Evolutionary conservation across 2,888 invertebrate species (phyloP).

Genomic region (Xestia xanthographa): DNA sequence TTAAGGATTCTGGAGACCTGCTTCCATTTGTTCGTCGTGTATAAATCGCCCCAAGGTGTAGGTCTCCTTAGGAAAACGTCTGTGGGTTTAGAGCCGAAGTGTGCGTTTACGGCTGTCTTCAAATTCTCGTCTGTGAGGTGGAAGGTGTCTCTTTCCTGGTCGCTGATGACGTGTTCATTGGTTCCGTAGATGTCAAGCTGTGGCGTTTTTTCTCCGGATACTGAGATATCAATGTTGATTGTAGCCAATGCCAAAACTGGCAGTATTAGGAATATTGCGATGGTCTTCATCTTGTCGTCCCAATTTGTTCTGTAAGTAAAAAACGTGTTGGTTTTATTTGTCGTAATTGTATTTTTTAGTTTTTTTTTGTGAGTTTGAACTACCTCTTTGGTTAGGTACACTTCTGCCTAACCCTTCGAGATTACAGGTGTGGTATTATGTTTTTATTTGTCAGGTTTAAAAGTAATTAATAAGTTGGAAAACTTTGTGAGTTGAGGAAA

Average conservation of each 20-base stretch:
- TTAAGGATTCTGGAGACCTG: conserved; percentile 70
- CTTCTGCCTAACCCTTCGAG: too few species aligned
- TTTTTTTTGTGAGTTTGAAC: too few species aligned
- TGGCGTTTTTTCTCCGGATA: conserved; percentile 55
- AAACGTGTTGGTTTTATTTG: background rate
- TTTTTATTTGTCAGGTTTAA: background rate
- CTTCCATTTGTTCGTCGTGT: conserved; percentile 70
- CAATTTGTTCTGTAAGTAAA: conserved; percentile 16
- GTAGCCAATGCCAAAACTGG: conserved; percentile 64
- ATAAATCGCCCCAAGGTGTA: conserved; percentile 78
- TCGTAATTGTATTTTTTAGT: too few species aligned
- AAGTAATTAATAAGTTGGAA: background rate
- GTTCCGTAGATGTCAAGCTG: conserved; percentile 65
- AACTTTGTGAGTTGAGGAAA: background rate
- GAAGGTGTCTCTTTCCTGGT: conserved; percentile 70
- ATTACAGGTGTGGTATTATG: too few species aligned
- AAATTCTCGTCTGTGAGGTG: conserved; percentile 69
- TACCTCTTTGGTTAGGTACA: too few species aligned
- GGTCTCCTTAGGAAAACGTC: conserved; percentile 68
- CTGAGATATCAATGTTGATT: conserved; percentile 70
- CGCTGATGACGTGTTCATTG: conserved; percentile 64
- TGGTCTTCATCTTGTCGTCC: conserved; percentile 26
- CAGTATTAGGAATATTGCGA: conserved; percentile 29
- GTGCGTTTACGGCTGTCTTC: conserved; percentile 63
- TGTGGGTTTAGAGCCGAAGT: conserved; percentile 69